A percentile compares a stretch with the other conserved stretches of the same genome.
These are phyloP conservation scores for Crotalus tigris DNA, from an alignment of 2,113 vertebrate genomes.

Conservation along the genomic window DNA sequence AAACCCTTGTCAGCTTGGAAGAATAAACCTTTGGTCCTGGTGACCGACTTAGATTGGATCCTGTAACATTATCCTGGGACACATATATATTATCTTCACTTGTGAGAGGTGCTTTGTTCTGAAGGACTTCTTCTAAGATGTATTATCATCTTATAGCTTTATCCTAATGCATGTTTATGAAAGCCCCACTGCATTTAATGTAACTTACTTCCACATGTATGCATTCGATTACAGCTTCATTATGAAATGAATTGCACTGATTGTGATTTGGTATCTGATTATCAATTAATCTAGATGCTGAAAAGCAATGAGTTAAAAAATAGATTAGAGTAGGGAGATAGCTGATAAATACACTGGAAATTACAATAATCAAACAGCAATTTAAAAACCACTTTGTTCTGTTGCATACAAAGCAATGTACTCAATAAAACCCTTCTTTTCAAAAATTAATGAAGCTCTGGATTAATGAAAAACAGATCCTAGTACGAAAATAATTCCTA, in stretches of 20 bases:
- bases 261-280: neutral
- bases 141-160: neutral
- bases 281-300: neutral
- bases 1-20: neutral
- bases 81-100: neutral
- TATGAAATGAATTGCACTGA: neutral
- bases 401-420: neutral
- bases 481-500: neutral
- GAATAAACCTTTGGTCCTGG: neutral
- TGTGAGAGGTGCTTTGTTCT: neutral
- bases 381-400: neutral
- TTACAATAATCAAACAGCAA: neutral
- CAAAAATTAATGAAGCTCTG: conserved; percentile 6
- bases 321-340: neutral
- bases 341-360: neutral
- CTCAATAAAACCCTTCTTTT: neutral
- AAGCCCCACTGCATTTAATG: neutral
- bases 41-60: neutral
- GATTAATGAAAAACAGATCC: conserved; percentile 22
- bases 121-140: neutral
- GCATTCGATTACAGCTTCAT: neutral
- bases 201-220: neutral
- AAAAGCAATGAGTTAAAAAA: neutral
- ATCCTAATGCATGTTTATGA: neutral
- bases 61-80: neutral